Evolutionary conservation across 2,113 vertebrate genomes (phyloP).

Genomic region (Uropsilus gracilis): DNA sequence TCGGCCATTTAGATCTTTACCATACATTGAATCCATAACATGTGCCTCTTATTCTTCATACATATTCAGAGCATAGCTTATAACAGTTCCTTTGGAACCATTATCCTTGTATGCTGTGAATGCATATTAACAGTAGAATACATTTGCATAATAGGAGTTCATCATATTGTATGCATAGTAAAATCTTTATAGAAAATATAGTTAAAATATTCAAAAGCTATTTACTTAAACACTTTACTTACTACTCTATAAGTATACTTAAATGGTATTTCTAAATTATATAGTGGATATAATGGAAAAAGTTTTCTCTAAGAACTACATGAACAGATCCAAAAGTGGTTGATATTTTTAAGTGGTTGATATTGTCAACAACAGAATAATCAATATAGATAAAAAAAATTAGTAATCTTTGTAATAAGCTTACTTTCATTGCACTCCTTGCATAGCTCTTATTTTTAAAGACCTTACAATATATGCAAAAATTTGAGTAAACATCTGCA

Average conservation of each 20-base stretch:
- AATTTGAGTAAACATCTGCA: not conserved
- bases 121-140: constrained; percentile 81
- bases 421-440: not conserved
- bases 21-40: constrained; percentile 68
- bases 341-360: not conserved
- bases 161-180: constrained; percentile 73
- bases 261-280: constrained; percentile 38
- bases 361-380: not conserved
- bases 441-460: not conserved
- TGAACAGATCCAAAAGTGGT: not conserved
- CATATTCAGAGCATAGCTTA: constrained; percentile 79
- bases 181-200: constrained; percentile 71
- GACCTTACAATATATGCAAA: not conserved
- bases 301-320: not conserved
- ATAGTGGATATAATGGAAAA: constrained; percentile 36
- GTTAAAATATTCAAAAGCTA: constrained; percentile 68
- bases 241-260: constrained; percentile 46
- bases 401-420: not conserved
- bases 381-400: not conserved
- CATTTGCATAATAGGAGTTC: constrained; percentile 79
- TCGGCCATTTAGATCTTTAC: constrained; percentile 68
- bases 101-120: constrained; percentile 77
- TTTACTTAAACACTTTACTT: constrained; percentile 71
- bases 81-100: constrained; percentile 79
- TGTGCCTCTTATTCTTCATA: constrained; percentile 74